phyloP scores from a whole-genome alignment of 2,888 invertebrate genomes.

The Chromoteleia sp. region DNA sequence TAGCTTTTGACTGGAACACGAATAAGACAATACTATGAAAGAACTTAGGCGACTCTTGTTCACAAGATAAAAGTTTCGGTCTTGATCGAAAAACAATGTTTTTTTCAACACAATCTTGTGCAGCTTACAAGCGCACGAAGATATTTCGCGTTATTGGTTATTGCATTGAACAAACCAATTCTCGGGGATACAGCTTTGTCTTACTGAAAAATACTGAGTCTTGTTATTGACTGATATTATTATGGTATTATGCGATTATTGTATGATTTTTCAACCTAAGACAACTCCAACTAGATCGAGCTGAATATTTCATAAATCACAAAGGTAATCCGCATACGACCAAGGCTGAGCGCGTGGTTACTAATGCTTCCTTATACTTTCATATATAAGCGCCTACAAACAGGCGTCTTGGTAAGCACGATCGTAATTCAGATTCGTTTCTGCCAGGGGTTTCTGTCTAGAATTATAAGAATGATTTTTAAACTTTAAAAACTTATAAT shows the following conservation, averaged over 20 bases:
- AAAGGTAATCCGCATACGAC: conserved; percentile 59
- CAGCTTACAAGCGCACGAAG: conserved; percentile 57
- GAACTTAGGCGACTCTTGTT: conserved; percentile 71
- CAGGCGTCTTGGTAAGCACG: conserved; percentile 28
- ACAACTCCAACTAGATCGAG: conserved; percentile 39
- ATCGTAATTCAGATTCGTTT: conserved; percentile 36
- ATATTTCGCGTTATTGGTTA: conserved; percentile 79
- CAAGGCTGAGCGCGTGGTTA: conserved; percentile 46
- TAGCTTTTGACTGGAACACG: conserved; percentile 79
- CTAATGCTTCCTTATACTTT: conserved; percentile 51
- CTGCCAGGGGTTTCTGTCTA: conserved; percentile 28
- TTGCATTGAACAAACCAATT: conserved; percentile 76
- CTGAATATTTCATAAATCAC: conserved; percentile 64
- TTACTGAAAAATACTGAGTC: conserved; percentile 47
- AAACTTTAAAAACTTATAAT: background rate
- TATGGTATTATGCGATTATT: conserved; percentile 57
- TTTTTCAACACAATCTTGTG: conserved; percentile 62
- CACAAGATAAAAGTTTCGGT: conserved; percentile 66
- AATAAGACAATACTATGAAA: conserved; percentile 79
- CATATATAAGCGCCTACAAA: conserved; percentile 41
- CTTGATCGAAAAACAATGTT: conserved; percentile 67
- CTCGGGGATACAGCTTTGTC: conserved; percentile 59
- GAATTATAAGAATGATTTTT: background rate
- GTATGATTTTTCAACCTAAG: conserved; percentile 52
- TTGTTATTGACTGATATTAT: conserved; percentile 58